Percentiles rank a stretch among this genome's conserved stretches.
Conservation (phyloP, 2,888 invertebrate genomes). For the Tetanocera ferruginea region DNA sequence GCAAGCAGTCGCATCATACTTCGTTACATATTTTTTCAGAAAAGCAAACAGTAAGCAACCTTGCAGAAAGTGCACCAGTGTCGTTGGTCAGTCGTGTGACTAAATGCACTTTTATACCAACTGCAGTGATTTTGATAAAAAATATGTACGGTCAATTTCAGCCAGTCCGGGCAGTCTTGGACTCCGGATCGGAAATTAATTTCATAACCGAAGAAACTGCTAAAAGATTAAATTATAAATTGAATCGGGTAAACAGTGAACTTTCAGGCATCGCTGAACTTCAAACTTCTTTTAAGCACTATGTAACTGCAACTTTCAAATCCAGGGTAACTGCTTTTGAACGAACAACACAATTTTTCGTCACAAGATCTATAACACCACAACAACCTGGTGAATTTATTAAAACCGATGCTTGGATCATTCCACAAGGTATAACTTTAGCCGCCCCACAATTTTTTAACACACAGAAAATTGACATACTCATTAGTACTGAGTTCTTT, state of each 20-base stretch:
- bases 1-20: too few relatives aligned
- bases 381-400: too few relatives aligned
- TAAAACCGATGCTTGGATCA: too few relatives aligned
- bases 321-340: neutral
- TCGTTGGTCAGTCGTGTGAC: neutral
- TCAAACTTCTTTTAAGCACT: neutral
- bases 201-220: too few relatives aligned
- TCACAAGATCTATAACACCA: neutral
- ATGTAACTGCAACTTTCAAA: neutral
- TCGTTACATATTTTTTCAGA: too few relatives aligned
- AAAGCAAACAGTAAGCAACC: too few relatives aligned
- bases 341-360: neutral
- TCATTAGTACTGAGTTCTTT: too few relatives aligned
- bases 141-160: conserved; percentile 5
- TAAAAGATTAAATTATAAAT: too few relatives aligned
- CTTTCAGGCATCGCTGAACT: conserved; percentile 1
- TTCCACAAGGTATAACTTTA: too few relatives aligned
- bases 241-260: conserved; percentile 8
- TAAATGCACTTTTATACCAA: neutral
- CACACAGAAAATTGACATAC: too few relatives aligned
- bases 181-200: conserved; percentile 15
- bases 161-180: conserved; percentile 27
- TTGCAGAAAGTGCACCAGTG: too few relatives aligned
- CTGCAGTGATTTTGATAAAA: conserved; percentile 6
- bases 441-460: too few relatives aligned